A percentile compares a stretch with the other conserved stretches of the same genome.
These are phyloP conservation scores for Phymanthus crucifer DNA, from an alignment of 92 coral and sea anemone species.

Conservation along the genomic window DNA sequence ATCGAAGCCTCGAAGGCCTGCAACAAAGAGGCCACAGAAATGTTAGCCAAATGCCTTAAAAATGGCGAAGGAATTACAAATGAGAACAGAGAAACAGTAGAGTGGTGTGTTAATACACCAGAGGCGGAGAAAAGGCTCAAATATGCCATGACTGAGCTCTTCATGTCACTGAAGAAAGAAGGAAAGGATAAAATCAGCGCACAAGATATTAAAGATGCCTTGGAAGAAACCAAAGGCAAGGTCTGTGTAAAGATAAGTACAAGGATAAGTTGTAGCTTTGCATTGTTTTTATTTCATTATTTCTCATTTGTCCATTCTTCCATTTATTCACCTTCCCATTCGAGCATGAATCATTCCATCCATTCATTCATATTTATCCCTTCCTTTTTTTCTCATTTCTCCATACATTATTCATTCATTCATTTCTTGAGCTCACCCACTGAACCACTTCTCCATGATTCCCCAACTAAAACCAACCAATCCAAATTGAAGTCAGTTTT, in stretches of 20 bases:
- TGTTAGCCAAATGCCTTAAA: constrained; percentile 51
- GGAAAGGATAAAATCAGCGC: constrained; percentile 59
- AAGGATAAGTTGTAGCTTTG: too few species aligned
- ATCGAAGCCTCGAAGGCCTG: constrained; percentile 62
- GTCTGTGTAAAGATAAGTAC: neutral
- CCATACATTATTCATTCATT: too few species aligned
- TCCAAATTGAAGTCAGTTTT: too few species aligned
- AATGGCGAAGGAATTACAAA: constrained; percentile 54
- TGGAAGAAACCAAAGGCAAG: constrained; percentile 53
- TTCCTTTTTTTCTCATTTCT: too few species aligned
- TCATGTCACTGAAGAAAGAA: constrained; percentile 57
- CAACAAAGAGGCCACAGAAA: constrained; percentile 59
- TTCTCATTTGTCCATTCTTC: neutral
- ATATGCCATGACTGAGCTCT: constrained; percentile 62
- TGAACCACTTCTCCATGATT: too few species aligned
- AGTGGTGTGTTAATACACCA: constrained; percentile 61
- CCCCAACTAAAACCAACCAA: too few species aligned
- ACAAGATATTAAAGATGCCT: constrained; percentile 68
- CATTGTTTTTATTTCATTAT: too few species aligned
- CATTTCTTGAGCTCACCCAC: too few species aligned
- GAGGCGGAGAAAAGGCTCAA: constrained; percentile 55
- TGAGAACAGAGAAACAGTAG: constrained; percentile 51
- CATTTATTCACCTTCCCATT: neutral
- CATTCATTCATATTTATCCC: neutral
- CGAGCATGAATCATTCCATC: neutral